These are phyloP conservation scores for Tragopan temminckii DNA, from an alignment of 2,797 vertebrate species.

Conservation along the genomic window DNA sequence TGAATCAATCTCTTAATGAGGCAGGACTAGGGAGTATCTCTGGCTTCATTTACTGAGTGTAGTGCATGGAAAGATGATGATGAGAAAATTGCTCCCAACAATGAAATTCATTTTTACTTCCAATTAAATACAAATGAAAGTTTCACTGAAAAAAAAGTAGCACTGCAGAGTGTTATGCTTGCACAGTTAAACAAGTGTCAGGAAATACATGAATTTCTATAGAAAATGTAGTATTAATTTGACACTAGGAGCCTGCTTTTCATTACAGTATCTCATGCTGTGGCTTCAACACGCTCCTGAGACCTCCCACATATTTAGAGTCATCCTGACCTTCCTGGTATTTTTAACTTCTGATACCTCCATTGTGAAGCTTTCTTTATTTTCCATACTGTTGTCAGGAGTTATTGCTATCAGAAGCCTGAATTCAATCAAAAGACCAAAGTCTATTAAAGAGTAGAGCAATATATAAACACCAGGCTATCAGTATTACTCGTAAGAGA, in stretches of 20 bases:
- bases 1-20: background rate
- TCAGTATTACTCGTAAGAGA: background rate
- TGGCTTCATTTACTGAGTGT: background rate
- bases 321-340: background rate
- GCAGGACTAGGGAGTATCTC: background rate
- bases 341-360: background rate
- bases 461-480: background rate
- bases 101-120: constrained; percentile 4
- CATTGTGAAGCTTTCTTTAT: background rate
- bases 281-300: background rate
- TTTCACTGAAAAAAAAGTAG: background rate
- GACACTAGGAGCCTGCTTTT: background rate
- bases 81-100: background rate
- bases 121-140: background rate
- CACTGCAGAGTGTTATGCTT: background rate
- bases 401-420: background rate
- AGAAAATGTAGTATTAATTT: background rate
- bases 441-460: background rate
- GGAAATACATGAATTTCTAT: background rate
- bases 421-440: background rate
- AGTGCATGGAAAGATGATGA: background rate
- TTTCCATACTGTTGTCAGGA: background rate
- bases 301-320: background rate
- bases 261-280: background rate
- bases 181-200: background rate